Evolutionary conservation across 2,888 invertebrate species (phyloP).

Genomic region (Phaedon cochleariae): DNA sequence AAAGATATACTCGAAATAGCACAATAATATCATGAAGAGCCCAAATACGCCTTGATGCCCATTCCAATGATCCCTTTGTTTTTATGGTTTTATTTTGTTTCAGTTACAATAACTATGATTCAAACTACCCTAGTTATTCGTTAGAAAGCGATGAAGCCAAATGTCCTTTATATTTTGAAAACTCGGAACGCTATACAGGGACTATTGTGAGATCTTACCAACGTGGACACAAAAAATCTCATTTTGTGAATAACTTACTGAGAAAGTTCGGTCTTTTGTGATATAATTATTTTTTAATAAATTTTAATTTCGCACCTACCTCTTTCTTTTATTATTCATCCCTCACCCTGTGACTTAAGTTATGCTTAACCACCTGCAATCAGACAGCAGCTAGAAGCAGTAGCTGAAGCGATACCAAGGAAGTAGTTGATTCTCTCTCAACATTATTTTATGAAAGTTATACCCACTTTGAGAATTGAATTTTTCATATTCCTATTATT

Average conservation of each 20-base stretch:
- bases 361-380: too few relatives aligned
- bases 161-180: constrained; percentile 4
- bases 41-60: too few relatives aligned
- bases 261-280: constrained; percentile 42
- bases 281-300: constrained; percentile 42
- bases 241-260: constrained; percentile 42
- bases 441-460: too few relatives aligned
- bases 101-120: background rate
- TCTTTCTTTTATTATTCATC: constrained; percentile 20
- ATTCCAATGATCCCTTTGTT: too few relatives aligned
- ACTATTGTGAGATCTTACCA: constrained; percentile 5
- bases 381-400: too few relatives aligned
- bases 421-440: too few relatives aligned
- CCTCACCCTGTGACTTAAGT: too few relatives aligned
- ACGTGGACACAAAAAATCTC: constrained; percentile 31
- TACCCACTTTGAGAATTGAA: too few relatives aligned
- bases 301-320: constrained; percentile 28
- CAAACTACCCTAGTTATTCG: background rate
- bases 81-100: constrained; percentile 17
- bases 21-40: too few relatives aligned
- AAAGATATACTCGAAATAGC: too few relatives aligned
- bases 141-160: background rate
- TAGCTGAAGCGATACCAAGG: too few relatives aligned
- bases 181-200: constrained; percentile 30
- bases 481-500: too few relatives aligned